These are phyloP conservation scores for Chrysolina haemoptera DNA, from an alignment of 2,888 invertebrate genomes.

Conservation along the genomic window DNA sequence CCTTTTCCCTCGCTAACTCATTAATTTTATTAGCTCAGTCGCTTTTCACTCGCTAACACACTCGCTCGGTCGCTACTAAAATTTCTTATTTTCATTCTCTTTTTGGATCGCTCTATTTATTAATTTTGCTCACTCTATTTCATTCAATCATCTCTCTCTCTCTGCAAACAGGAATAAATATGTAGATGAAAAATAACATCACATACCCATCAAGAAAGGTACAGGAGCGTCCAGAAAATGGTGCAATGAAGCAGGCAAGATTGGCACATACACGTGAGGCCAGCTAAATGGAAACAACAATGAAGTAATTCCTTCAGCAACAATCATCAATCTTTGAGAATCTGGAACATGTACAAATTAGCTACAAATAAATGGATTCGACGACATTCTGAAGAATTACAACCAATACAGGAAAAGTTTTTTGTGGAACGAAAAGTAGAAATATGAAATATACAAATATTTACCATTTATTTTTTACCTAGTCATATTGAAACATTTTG, in stretches of 20 bases:
- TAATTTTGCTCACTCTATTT: too few species aligned
- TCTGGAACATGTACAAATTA: constrained; percentile 73
- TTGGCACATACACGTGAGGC: constrained; percentile 99
- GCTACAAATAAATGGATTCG: background rate
- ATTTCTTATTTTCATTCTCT: background rate
- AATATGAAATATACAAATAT: too few species aligned
- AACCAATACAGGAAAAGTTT: too few species aligned
- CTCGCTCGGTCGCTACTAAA: too few species aligned
- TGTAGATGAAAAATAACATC: background rate
- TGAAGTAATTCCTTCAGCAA: constrained; percentile 93
- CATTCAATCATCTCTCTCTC: background rate
- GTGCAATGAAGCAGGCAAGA: constrained; percentile 93
- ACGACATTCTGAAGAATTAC: background rate
- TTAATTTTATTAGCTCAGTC: too few species aligned
- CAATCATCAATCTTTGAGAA: constrained; percentile 95
- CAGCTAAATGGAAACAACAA: constrained; percentile 95
- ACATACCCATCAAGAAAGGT: constrained; percentile 96
- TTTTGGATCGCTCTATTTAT: background rate
- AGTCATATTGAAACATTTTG: too few species aligned
- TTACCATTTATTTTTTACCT: too few species aligned
- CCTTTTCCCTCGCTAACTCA: too few species aligned
- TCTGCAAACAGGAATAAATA: background rate
- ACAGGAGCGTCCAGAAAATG: constrained; percentile 99
- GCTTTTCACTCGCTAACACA: background rate
- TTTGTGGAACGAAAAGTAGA: too few species aligned